phyloP scores from a whole-genome alignment of 2,797 vertebrate genomes.

The Dicrostonyx torquatus region DNA sequence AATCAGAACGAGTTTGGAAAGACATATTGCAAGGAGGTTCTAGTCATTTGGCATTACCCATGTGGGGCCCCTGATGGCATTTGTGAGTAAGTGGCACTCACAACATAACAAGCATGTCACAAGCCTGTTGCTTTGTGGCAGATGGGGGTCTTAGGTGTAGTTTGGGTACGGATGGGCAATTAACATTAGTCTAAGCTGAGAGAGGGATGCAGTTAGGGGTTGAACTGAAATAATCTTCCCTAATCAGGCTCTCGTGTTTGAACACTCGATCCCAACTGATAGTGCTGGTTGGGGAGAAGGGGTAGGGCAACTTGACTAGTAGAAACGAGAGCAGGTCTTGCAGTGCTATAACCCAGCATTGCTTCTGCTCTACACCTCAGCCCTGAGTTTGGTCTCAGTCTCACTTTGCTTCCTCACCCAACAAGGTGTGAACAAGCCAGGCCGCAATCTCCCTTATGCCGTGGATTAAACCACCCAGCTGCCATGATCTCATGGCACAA shows the following conservation, averaged over 20 bases:
- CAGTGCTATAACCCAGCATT: not conserved
- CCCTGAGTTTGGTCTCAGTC: not conserved
- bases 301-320: no score
- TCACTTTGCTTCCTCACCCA: not conserved
- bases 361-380: not conserved
- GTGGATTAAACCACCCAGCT: no score
- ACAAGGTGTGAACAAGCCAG: not conserved
- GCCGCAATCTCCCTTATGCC: not conserved
- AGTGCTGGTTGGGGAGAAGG: not conserved
- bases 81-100: conserved; percentile 55
- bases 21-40: conserved; percentile 72
- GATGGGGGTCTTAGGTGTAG: not conserved
- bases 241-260: not conserved
- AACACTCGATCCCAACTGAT: not conserved
- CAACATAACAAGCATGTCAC: not conserved
- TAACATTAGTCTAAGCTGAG: not conserved
- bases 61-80: no score
- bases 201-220: no score
- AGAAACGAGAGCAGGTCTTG: not conserved
- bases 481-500: not conserved
- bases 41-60: conserved; percentile 62
- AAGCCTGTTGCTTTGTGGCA: not conserved
- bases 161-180: not conserved
- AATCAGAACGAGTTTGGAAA: conserved; percentile 80
- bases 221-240: not conserved